A percentile compares a stretch with the other conserved stretches of the same genome.
Evolutionary conservation across 1,140 invertebrate species (phyloP).

Genomic region (Temnothorax longispinosus): DNA sequence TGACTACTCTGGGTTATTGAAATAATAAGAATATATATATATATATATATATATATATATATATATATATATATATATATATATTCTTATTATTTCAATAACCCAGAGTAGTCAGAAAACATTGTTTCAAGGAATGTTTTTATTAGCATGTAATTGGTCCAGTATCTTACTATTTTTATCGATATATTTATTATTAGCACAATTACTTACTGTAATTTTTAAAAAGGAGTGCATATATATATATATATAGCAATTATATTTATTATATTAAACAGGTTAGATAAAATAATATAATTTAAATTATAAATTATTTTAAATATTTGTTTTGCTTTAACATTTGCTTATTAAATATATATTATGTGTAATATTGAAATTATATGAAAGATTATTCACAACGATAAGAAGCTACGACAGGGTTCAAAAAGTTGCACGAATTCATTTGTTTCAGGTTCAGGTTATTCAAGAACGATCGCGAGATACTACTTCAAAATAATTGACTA

Average conservation of each 20-base stretch:
- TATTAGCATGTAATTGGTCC: background rate
- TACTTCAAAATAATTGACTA: slow-evolving; percentile 2
- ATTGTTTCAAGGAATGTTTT: background rate
- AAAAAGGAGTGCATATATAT: background rate
- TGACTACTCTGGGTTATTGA: background rate
- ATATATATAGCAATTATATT: background rate
- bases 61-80: no score
- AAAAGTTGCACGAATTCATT: background rate
- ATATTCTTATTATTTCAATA: background rate
- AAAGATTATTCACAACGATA: background rate
- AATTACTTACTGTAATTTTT: background rate
- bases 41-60: no score
- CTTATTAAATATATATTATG: background rate
- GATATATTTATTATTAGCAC: background rate
- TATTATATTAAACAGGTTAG: background rate
- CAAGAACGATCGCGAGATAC: background rate
- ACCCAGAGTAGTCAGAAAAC: background rate
- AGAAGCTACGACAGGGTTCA: background rate
- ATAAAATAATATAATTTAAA: background rate
- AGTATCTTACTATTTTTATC: background rate
- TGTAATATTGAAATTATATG: background rate
- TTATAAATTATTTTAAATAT: background rate
- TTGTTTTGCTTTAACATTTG: background rate
- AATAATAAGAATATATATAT: background rate
- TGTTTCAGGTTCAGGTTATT: background rate